Base-by-base conservation (phyloP, 2,797 vertebrate genomes). In the Scleropages formosus region DNA sequence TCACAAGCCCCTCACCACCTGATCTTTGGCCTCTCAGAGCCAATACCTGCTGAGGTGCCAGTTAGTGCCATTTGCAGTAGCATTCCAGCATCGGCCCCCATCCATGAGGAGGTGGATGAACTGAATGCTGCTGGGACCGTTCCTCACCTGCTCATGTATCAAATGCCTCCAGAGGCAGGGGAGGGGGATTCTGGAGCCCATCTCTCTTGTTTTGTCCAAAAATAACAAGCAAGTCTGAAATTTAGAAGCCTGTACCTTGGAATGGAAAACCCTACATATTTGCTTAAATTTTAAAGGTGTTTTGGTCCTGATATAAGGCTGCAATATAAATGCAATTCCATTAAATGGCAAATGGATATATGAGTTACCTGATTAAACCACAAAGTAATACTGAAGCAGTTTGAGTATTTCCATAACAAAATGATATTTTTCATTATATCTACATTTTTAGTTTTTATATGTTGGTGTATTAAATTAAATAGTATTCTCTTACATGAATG, bases 31-130 rank as follows among this genome's bases (percentile, higher is more conserved):
- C 86, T 89, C 85, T 85, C 84, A 80, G 80, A 83, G 86, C 84
- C 82, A 82, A 84, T 88, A 84, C 93, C 89, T 90, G 89, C 91
- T 81, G 92, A 94, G 92, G 91, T 93, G 92, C 88, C 92, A 94
- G 94, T 92, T 93, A 92, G 87, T 89, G 87, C 88, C 89, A 89
- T 92, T 90, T 87, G 89, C 88, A 90, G 85, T 82, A 79, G 86
- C 86, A 84, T 89, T 91, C 83, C 85, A 83, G 66, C 51, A 31
- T 87, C 89, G 83, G 15, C 26, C 66, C 66, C 31, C 31, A 15
- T 87, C 89, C 83, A 16, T 26, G 68, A 87, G 88, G 86, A 84
- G 66, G 78, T 68, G 76, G 79, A 80, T 56, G 78, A 81, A 64
- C 61, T 78, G 83, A 76, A 68, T 85, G 73, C 90, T 87, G 90